Evolutionary conservation across 2,113 vertebrate species (phyloP).

Genomic region (Telmatochromis brachygnathus): DNA sequence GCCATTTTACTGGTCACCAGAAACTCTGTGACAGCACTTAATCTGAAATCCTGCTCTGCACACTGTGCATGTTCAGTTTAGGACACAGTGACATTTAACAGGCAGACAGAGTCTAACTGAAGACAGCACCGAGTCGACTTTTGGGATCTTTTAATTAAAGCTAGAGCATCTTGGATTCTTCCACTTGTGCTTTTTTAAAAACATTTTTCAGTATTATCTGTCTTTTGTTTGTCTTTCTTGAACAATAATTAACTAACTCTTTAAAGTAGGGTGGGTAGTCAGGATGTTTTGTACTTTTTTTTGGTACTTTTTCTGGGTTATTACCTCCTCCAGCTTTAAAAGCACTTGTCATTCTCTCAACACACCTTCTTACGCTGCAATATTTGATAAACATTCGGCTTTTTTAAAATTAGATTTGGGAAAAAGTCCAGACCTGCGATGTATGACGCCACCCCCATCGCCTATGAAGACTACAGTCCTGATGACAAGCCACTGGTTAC

Average conservation of each 20-base stretch:
- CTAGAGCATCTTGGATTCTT: neutral
- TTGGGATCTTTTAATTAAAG: neutral
- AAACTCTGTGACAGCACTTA: neutral
- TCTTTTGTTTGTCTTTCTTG: neutral
- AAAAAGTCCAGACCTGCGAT: slow-evolving; percentile 95
- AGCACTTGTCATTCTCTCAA: neutral
- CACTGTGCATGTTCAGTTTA: neutral
- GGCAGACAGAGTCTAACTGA: neutral
- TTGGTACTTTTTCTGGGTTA: neutral
- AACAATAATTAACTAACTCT: neutral
- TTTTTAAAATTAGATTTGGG: slow-evolving; percentile 79
- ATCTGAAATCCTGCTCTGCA: neutral
- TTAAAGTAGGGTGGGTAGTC: neutral
- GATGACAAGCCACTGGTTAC: slow-evolving; percentile 98
- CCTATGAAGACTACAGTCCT: slow-evolving; percentile 96
- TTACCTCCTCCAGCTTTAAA: neutral
- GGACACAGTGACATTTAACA: neutral
- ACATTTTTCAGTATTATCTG: neutral
- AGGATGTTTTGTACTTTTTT: neutral
- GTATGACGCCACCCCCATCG: slow-evolving; percentile 94
- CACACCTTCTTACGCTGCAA: neutral
- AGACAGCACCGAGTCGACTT: neutral
- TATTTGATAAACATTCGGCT: neutral
- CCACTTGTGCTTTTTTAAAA: neutral
- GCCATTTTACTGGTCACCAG: neutral